Conservation (phyloP, 1,140 invertebrate genomes). For the Trichoplusia ni region DNA sequence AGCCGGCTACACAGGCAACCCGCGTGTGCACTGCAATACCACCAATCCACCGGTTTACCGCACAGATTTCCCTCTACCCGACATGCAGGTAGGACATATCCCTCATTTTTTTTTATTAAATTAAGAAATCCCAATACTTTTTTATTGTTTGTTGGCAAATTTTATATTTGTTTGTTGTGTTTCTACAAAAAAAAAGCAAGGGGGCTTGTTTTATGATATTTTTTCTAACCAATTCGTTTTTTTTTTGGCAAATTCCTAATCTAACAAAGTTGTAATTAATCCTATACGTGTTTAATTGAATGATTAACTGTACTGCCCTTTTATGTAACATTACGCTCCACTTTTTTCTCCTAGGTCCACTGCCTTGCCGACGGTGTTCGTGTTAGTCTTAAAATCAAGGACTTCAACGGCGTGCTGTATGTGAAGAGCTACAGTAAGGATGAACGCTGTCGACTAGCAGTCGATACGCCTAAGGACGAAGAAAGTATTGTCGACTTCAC, state of each 20-base stretch:
- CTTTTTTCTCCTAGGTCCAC: slow-evolving; percentile 81
- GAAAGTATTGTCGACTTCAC: slow-evolving; percentile 92
- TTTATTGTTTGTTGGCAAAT: no score
- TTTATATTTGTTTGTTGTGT: no score
- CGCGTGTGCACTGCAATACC: slow-evolving; percentile 84
- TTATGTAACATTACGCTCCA: neutral
- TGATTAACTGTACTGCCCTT: neutral
- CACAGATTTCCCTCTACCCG: slow-evolving; percentile 92
- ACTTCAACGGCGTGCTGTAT: slow-evolving; percentile 95
- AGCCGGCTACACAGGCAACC: slow-evolving; percentile 86
- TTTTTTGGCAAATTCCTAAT: no score
- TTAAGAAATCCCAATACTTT: neutral
- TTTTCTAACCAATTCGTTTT: no score
- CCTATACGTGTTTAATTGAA: neutral
- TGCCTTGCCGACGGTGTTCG: slow-evolving; percentile 96
- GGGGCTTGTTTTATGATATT: no score
- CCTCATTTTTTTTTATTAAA: neutral
- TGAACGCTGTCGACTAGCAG: slow-evolving; percentile 91
- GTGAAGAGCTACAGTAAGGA: slow-evolving; percentile 97
- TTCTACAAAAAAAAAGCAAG: no score
- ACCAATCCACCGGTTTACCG: slow-evolving; percentile 77
- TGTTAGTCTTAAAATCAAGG: slow-evolving; percentile 91
- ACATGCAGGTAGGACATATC: slow-evolving; percentile 86
- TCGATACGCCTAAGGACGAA: slow-evolving; percentile 87
- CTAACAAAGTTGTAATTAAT: neutral